Base-by-base conservation (phyloP, 1,140 invertebrate species). In the Amphibalanus amphitrite region DNA sequence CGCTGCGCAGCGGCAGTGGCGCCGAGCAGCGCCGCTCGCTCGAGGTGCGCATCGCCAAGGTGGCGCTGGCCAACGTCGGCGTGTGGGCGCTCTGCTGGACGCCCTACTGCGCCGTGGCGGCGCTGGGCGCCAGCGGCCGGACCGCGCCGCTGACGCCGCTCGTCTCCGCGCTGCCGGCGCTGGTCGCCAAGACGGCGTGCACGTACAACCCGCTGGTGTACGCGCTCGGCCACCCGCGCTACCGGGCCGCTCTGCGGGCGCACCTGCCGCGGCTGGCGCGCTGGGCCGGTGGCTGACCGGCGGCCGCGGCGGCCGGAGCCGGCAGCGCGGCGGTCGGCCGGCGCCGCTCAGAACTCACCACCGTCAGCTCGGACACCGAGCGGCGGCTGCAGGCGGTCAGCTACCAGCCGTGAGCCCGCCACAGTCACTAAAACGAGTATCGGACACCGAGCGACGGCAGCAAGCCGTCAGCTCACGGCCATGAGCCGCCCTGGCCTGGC, bases 241-340 rank as follows among this genome's bases (percentile, higher is more conserved):
- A 90, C 77, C 83, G 87, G 76, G 80, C 85, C 74, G 89, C 88
- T 67, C 79, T 91, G 67, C 82, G 86, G 73, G 83, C 86, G 79
- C 89, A 85, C 78, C 88, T 88, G 79, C 89, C 89, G 73, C 85
- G 83, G 73, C 80, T 88, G 65, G 33, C 33, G 4, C 4, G 33
- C 33, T 38, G 33, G 33, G 33, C 33, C 4, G 33, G 33, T 4
- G 33, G 4, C 4, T 4, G 33, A 15, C 4, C 33, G 33, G 33
- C 4, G 33, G 33, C 33, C 4, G 33, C 4, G 33, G 33, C 33
- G 33, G 4, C 33, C 4, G 4, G 4, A 15, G 33, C 15, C 33
- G 15, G 33, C 33, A n/a, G n/a, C n/a, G 4, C 33, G 33, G 4
- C 33, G 33, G 33, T 38, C 33, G 15, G 33, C 33, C 33, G 33